Base-by-base conservation (phyloP, 2,888 invertebrate genomes). In the Anthophora plumipes region DNA sequence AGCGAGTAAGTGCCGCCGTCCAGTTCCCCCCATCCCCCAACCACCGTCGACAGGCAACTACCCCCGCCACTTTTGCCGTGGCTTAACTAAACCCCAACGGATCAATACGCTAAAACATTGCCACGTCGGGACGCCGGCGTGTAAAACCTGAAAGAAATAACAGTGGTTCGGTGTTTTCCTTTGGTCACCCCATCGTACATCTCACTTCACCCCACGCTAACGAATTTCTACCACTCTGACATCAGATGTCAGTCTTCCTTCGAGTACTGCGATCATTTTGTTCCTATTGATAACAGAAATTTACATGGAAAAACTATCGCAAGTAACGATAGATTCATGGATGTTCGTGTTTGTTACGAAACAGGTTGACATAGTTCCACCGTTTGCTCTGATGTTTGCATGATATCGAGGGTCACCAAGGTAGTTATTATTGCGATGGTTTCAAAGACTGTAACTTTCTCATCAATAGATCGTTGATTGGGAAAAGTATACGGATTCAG, bases 81-180 rank as follows among this genome's bases (percentile, higher is more conserved):
- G 86, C 88, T 89, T 90, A 89, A 90, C 91, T 90, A 90, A 90
- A 85, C 88, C 89, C 86, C 90, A 88, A 89, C 90, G 92, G 92
- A 92, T 92, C 92, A 92, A 92, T 92, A 92, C 92, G 92, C 91
- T 92, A 92, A 92, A 92, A 92, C 92, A 92, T 92, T 91, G 90
- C 92, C 90, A 90, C 91, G 91, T 89, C 91, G 91, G 90, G 90
- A 91, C 90, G 89, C 90, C 89, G 88, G 83, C 88, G 88, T 88
- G 89, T 90, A 89, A 90, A 87, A 87, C 87, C 85, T 80, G 75
- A 84, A 88, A 88, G 88, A 87, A 88, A 87, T 82, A 82, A 83
- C 81, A 69, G 80, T 70, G 83, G 72, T 76, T 71, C 67, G 72
- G 67, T 81, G 81, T 85, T 84, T 84, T 80, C 74, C 69, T 70